phyloP scores from a whole-genome alignment of 2,113 vertebrate species.

The Drymodes brunneopygia region DNA sequence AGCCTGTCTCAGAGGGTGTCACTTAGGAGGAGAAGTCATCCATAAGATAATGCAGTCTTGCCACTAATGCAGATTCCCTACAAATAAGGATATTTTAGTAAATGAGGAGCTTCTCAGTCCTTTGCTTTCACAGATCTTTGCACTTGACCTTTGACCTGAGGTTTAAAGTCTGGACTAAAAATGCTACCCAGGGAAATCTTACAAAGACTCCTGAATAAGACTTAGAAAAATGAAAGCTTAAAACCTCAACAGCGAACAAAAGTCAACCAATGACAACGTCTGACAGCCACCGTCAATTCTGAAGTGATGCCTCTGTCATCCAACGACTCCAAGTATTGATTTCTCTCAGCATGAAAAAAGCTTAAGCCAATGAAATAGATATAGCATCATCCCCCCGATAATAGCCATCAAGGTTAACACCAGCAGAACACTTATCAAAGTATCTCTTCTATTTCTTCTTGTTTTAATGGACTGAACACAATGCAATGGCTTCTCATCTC shows the following conservation, averaged over 20 bases:
- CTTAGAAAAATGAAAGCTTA: constrained; percentile 93
- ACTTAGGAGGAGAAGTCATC: constrained; percentile 73
- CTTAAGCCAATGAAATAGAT: constrained; percentile 86
- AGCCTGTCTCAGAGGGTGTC: constrained; percentile 62
- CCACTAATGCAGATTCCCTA: constrained; percentile 73
- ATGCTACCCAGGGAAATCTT: constrained; percentile 82
- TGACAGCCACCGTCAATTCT: constrained; percentile 96
- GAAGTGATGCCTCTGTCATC: constrained; percentile 94
- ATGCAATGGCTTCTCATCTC: constrained; percentile 80
- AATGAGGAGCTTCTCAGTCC: constrained; percentile 70
- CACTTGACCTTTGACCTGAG: constrained; percentile 81
- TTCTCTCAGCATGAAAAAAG: constrained; percentile 83
- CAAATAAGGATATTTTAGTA: constrained; percentile 69
- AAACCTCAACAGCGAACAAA: constrained; percentile 92
- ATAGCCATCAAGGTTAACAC: constrained; percentile 94
- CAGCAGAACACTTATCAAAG: constrained; percentile 94
- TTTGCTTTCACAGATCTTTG: constrained; percentile 72
- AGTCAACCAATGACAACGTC: constrained; percentile 91
- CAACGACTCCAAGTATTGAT: constrained; percentile 88
- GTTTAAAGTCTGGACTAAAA: constrained; percentile 77
- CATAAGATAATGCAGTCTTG: constrained; percentile 43
- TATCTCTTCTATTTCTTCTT: constrained; percentile 79
- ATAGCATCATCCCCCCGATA: constrained; percentile 75
- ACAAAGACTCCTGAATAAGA: constrained; percentile 76
- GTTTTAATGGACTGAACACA: constrained; percentile 88